Conservation (phyloP, 2,113 vertebrate genomes). For the Trichechus manatus region DNA sequence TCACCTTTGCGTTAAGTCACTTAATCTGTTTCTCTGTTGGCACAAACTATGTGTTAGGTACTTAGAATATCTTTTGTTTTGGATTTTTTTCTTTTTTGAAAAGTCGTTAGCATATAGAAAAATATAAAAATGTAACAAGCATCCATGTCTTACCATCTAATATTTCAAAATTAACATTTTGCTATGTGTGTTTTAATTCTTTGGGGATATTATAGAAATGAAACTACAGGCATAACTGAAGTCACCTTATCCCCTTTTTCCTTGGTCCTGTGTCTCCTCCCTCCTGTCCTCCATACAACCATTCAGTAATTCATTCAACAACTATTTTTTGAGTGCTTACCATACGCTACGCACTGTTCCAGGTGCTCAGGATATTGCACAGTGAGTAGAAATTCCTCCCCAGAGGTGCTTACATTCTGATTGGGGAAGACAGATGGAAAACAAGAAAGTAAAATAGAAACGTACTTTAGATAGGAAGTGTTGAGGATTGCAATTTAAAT, state of each 20-base stretch:
- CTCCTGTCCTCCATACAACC: not conserved
- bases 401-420: not conserved
- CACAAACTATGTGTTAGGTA: not conserved
- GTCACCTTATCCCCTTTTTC: not conserved
- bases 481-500: not conserved
- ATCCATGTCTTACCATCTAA: not conserved
- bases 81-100: not conserved
- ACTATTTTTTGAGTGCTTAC: not conserved
- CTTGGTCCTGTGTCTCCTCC: not conserved
- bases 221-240: not conserved
- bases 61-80: not conserved
- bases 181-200: not conserved
- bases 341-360: not conserved
- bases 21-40: conserved; percentile 2
- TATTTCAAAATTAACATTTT: conserved; percentile 43
- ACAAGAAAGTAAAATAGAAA: not conserved
- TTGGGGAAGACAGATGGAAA: not conserved
- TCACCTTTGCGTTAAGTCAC: not conserved
- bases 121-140: not conserved
- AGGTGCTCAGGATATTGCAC: not conserved
- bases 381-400: not conserved
- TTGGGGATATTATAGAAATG: no score
- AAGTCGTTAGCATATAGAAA: not conserved
- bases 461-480: not conserved
- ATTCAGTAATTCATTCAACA: not conserved